Evolutionary conservation across 1,140 invertebrate species (phyloP).

Genomic region (Microvelia longipes): DNA sequence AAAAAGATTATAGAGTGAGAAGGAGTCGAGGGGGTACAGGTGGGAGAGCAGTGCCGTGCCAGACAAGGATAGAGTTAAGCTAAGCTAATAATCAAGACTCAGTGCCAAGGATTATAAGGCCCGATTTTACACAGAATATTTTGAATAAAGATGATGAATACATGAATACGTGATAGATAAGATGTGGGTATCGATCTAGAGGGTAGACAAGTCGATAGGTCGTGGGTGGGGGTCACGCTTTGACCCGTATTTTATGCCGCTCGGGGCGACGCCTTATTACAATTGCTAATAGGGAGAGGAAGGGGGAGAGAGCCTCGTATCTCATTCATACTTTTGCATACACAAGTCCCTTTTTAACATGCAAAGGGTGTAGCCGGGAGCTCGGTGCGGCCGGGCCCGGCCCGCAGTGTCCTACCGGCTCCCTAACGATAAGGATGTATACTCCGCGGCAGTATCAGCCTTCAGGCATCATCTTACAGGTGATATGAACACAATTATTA

Average conservation of each 20-base stretch:
- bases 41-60: too few species aligned
- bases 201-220: not conserved
- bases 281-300: constrained; percentile 22
- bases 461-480: not conserved
- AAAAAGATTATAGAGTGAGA: too few species aligned
- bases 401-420: constrained; percentile 14
- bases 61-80: not conserved
- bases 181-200: not conserved
- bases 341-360: constrained; percentile 27
- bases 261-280: constrained; percentile 21
- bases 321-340: constrained; percentile 26
- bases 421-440: constrained; percentile 9
- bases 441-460: constrained; percentile 1
- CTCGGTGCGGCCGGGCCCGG: constrained; percentile 7
- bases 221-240: constrained; percentile 2
- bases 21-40: too few species aligned
- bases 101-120: not conserved
- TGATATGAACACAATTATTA: too few species aligned
- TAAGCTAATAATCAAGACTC: not conserved
- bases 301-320: constrained; percentile 13
- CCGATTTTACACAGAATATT: not conserved
- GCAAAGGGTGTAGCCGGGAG: constrained; percentile 21
- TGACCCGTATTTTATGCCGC: constrained; percentile 20
- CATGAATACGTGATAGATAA: not conserved
- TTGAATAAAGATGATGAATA: constrained; percentile 5